phyloP scores from a whole-genome alignment of 2,113 vertebrate genomes.

The Xyrauchen texanus region DNA sequence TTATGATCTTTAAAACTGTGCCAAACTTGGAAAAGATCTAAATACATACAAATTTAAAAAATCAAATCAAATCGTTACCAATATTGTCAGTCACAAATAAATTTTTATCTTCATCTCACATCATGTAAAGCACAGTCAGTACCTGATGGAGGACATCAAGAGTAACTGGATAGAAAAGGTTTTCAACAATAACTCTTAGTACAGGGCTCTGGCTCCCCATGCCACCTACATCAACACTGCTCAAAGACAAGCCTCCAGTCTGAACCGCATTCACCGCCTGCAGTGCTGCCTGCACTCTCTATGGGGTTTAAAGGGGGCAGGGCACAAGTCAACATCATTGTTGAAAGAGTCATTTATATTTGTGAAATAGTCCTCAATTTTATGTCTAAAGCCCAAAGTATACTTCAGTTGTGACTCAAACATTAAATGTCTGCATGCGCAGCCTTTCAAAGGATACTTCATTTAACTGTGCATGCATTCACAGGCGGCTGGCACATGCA shows the following conservation, averaged over 20 bases:
- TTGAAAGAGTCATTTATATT: not conserved
- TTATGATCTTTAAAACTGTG: constrained; percentile 94
- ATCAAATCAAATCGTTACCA: too few relatives aligned
- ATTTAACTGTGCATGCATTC: too few relatives aligned
- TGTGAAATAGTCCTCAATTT: not conserved
- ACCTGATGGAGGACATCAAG: constrained; percentile 98
- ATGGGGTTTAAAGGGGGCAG: constrained; percentile 14
- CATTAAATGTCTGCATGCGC: too few relatives aligned
- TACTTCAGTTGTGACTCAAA: too few relatives aligned
- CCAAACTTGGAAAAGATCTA: constrained; percentile 99
- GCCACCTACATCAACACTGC: constrained; percentile 66
- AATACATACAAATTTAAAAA: not conserved
- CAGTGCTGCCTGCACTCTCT: constrained; percentile 94
- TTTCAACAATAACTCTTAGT: constrained; percentile 93
- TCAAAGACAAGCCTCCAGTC: constrained; percentile 79
- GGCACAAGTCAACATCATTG: constrained; percentile 2
- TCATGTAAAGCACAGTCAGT: not conserved
- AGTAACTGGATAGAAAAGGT: constrained; percentile 96
- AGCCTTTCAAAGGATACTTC: too few relatives aligned
- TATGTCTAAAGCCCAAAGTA: not conserved
- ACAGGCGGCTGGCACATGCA: too few relatives aligned
- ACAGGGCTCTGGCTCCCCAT: constrained; percentile 84
- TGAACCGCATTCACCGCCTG: constrained; percentile 91
- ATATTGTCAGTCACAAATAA: not conserved
- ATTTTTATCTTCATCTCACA: not conserved